Evolutionary conservation across 2,113 vertebrate species (phyloP), one percentile per base, ranked within the genome.

Genomic region (Rhinoderma darwinii): DNA sequence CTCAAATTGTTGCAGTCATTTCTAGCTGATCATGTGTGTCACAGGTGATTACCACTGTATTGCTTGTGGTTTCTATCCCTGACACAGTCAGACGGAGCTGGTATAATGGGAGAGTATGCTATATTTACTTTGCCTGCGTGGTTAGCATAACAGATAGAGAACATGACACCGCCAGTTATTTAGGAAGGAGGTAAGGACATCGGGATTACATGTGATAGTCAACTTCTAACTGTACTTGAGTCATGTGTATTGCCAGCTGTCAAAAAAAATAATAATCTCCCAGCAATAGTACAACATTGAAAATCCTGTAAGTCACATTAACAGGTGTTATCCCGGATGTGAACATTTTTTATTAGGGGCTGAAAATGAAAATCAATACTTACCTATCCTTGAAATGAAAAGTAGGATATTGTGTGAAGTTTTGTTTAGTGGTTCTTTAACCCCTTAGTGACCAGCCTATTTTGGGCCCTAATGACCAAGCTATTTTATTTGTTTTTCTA

Each of bases 81-180:
- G 73, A 50, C 39, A 50, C 5, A 18, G 74, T 76, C 74, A 76
- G 74, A 50, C 43, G 30, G n/a, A 76, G 22, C 74, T 76, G 74
- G 74, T 47, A 76, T 47, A 76, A 76, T 12, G 11, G 14, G 18
- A 56, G 30, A 37, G 76, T 30, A 25, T 17, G 17, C 76, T 79
- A 79, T 56, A 79, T 79, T 79, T 79, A 56, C 50, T 56, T 35
- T 35, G 76, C 4, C 76, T 79, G 76, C 76, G 30, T 79, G 30
- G 50, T 56, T 54, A 32, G 18, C 76, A 56, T 79, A 50, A 56
- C 76, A 51, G 44, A 9, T 56, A 30, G 8, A 30, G 74, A 79
- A 79, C 43, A 32, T 79, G 76, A 79, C 76, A 79, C 76, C 32
- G 20, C 47, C 50, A 37, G 6, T 32, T 35, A 54, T 50, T 10